These are phyloP conservation scores for Pundamilia nyererei DNA, from an alignment of 2,113 vertebrate genomes.

Conservation along the genomic window DNA sequence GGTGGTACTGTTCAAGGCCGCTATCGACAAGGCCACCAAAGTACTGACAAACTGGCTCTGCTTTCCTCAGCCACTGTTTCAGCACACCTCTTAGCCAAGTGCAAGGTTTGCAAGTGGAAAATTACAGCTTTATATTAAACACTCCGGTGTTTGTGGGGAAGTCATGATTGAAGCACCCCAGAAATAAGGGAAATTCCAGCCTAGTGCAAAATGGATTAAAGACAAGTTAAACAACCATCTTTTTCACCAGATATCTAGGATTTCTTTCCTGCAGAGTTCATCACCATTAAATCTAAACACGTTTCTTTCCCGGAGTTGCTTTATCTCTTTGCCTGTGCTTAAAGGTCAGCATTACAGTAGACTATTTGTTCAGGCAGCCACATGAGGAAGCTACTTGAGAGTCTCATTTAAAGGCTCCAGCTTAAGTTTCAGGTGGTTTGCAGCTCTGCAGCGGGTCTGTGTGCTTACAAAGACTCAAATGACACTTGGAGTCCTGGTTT, in stretches of 20 bases:
- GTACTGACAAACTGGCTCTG: background rate
- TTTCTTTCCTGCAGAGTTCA: background rate
- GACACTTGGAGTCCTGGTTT: background rate
- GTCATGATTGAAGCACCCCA: background rate
- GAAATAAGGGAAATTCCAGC: background rate
- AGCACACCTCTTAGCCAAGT: background rate
- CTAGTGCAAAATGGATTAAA: background rate
- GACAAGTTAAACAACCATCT: background rate
- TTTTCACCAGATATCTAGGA: background rate
- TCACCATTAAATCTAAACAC: background rate
- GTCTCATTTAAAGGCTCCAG: background rate
- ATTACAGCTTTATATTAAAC: background rate
- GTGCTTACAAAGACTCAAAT: background rate
- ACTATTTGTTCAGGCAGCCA: background rate
- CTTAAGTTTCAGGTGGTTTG: constrained; percentile 1
- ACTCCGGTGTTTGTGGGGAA: background rate
- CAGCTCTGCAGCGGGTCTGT: background rate
- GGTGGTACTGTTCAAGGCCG: background rate
- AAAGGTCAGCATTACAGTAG: background rate
- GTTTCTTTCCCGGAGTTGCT: background rate
- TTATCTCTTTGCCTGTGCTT: background rate
- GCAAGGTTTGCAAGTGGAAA: background rate
- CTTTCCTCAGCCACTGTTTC: background rate
- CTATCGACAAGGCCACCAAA: background rate
- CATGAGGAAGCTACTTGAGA: background rate